phyloP scores from a whole-genome alignment of 1,140 invertebrate genomes.

The Ooceraea biroi region DNA sequence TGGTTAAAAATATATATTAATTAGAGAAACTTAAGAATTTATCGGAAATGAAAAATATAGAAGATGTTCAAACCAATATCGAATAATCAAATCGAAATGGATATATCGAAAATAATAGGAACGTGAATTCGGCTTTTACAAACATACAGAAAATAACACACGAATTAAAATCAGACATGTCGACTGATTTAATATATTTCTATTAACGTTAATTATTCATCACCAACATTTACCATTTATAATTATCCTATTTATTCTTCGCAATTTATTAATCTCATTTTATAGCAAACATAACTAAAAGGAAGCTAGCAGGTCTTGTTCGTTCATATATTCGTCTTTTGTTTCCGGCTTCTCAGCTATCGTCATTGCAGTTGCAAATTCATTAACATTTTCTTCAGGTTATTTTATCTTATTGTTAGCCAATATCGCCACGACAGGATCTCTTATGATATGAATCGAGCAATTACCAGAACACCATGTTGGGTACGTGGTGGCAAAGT shows the following conservation, averaged over 20 bases:
- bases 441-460: not conserved
- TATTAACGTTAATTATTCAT: too few species aligned
- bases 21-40: not conserved
- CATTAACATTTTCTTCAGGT: conserved; percentile 14
- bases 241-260: not conserved
- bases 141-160: too few species aligned
- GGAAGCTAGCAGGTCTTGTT: not conserved
- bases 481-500: conserved; percentile 82
- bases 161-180: too few species aligned
- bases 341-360: not conserved
- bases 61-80: too few species aligned
- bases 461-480: conserved; percentile 67
- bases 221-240: too few species aligned
- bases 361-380: not conserved
- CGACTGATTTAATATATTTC: too few species aligned
- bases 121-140: too few species aligned
- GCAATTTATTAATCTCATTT: not conserved
- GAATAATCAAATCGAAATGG: too few species aligned
- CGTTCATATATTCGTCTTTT: not conserved
- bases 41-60: too few species aligned
- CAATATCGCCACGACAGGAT: not conserved
- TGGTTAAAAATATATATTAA: not conserved
- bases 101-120: too few species aligned
- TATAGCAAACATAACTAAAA: not conserved
- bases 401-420: conserved; percentile 10